Conservation (phyloP, 2,113 vertebrate species). For the Prionailurus bengalensis region DNA sequence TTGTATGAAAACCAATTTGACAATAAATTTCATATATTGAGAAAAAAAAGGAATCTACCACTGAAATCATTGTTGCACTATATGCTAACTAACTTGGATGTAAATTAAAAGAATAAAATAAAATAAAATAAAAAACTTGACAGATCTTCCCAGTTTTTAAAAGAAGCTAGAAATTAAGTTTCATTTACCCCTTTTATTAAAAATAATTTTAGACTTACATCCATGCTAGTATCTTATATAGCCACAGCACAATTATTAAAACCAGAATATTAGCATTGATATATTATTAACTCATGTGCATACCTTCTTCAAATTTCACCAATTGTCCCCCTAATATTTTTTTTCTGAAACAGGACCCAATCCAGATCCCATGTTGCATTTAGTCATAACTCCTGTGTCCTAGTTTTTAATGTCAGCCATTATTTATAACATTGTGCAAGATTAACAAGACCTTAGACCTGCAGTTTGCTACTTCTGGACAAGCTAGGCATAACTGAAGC, state of each 20-base stretch:
- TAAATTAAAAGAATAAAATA: too few relatives aligned
- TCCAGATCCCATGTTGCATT: background rate
- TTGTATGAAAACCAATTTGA: too few relatives aligned
- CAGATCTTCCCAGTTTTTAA: background rate
- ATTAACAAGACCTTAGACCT: background rate
- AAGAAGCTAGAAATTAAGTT: background rate
- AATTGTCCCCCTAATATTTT: background rate
- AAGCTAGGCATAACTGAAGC: background rate
- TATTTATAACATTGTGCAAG: background rate
- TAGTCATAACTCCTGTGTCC: background rate
- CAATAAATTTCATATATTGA: too few relatives aligned
- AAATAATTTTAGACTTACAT: background rate
- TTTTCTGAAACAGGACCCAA: background rate
- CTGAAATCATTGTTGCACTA: too few relatives aligned
- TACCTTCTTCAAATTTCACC: background rate
- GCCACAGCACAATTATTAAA: background rate
- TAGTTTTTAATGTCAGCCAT: background rate
- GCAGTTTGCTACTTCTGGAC: background rate
- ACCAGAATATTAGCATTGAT: background rate
- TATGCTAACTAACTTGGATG: too few relatives aligned
- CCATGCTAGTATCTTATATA: background rate
- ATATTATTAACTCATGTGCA: background rate
- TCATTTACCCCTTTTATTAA: background rate
- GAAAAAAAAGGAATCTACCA: too few relatives aligned
- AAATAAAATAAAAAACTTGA: background rate